These are phyloP conservation scores for Lophura nycthemera DNA, from an alignment of 2,113 vertebrate species.

Conservation along the genomic window DNA sequence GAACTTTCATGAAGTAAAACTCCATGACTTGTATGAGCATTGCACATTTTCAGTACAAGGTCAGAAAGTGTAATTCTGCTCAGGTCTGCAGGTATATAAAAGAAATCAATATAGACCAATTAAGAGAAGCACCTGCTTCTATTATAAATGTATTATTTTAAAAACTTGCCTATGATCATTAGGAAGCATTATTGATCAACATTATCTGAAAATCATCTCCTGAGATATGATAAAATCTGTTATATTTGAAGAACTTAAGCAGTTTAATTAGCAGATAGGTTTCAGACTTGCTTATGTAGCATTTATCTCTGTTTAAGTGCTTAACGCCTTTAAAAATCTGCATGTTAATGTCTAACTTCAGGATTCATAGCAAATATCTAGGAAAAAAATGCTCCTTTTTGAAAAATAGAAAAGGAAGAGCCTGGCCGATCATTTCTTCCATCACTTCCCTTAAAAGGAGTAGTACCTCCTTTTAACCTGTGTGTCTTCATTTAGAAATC, in stretches of 20 bases:
- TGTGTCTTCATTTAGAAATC: not conserved
- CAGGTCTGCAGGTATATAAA: not conserved
- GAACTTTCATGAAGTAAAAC: not conserved
- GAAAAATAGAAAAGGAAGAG: not conserved
- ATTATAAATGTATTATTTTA: not conserved
- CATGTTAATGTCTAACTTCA: not conserved
- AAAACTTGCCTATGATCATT: not conserved
- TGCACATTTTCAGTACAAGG: not conserved
- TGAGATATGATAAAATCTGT: not conserved
- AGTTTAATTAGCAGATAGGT: not conserved
- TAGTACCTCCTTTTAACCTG: not conserved
- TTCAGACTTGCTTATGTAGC: not conserved
- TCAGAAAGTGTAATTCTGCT: not conserved
- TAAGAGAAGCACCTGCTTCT: not conserved
- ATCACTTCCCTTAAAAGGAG: not conserved
- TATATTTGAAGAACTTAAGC: not conserved
- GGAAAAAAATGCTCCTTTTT: not conserved
- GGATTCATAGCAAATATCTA: not conserved
- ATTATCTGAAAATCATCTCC: not conserved
- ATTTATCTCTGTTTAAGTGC: not conserved
- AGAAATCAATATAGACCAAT: not conserved
- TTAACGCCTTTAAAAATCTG: not conserved
- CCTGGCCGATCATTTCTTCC: not conserved
- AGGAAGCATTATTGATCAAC: not conserved
- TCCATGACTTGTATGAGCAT: not conserved